Evolutionary conservation across 2,113 vertebrate genomes (phyloP).

Genomic region (Hippocampus mohnikei): DNA sequence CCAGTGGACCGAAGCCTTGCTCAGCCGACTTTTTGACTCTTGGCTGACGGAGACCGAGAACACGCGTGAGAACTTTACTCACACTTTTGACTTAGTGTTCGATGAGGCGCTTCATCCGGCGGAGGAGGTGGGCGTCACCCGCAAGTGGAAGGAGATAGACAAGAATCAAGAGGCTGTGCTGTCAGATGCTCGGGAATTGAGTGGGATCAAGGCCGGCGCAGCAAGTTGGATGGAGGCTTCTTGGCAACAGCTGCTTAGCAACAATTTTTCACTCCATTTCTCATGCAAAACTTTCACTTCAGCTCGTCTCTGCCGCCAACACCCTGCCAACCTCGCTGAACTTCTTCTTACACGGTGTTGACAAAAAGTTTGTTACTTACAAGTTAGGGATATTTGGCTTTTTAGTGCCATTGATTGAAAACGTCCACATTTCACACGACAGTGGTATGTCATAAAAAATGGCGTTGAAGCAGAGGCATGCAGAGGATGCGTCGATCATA

Average conservation of each 20-base stretch:
- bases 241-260: conserved; percentile 8
- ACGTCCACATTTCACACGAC: not conserved
- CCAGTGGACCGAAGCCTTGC: not conserved
- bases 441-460: not conserved
- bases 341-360: not conserved
- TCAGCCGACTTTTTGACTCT: not conserved
- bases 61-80: not conserved
- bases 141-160: not conserved
- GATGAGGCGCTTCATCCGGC: not conserved
- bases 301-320: not conserved
- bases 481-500: no score
- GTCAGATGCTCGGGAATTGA: not conserved
- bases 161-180: not conserved
- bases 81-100: not conserved
- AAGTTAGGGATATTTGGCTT: not conserved
- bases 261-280: not conserved
- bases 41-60: not conserved
- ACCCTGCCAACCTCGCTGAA: not conserved
- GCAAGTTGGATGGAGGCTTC: not conserved
- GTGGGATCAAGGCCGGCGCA: not conserved
- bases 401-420: not conserved
- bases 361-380: not conserved
- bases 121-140: not conserved
- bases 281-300: not conserved
- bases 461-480: no score